Percentiles rank a stretch among this genome's conserved stretches.
Conservation (phyloP, 2,113 vertebrate species). For the Orientallactaga bullata region DNA sequence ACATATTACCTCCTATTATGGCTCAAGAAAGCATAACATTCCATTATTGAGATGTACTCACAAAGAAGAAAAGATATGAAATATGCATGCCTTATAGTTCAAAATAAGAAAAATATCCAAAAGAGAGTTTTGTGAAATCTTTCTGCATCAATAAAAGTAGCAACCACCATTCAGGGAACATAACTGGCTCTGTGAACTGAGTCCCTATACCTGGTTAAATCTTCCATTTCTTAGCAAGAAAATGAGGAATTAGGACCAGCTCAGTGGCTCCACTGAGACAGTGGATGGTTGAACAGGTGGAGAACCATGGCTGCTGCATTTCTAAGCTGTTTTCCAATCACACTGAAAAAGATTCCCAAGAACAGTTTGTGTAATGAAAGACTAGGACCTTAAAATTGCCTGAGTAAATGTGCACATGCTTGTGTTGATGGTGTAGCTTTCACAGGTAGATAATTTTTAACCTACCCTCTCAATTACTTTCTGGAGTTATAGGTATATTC, state of each 20-base stretch:
- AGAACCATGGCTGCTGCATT: neutral
- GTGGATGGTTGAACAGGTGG: too few relatives aligned
- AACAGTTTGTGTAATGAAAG: neutral
- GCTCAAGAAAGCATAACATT: constrained; percentile 56
- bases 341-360: neutral
- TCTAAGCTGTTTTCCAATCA: neutral
- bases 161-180: neutral
- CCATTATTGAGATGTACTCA: neutral
- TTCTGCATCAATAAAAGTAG: constrained; percentile 23
- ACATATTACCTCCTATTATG: constrained; percentile 54
- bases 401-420: neutral
- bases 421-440: neutral
- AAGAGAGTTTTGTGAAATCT: constrained; percentile 6
- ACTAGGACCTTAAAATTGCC: neutral
- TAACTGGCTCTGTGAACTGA: neutral
- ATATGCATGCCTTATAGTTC: neutral
- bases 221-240: neutral
- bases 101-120: constrained; percentile 39
- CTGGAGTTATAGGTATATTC: neutral
- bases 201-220: neutral
- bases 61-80: neutral
- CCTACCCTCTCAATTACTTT: neutral
- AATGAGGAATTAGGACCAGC: neutral
- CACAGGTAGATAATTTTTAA: neutral
- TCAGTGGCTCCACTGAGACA: neutral